Evolutionary conservation across 2,113 vertebrate genomes (phyloP).

Genomic region (Lota lota): DNA sequence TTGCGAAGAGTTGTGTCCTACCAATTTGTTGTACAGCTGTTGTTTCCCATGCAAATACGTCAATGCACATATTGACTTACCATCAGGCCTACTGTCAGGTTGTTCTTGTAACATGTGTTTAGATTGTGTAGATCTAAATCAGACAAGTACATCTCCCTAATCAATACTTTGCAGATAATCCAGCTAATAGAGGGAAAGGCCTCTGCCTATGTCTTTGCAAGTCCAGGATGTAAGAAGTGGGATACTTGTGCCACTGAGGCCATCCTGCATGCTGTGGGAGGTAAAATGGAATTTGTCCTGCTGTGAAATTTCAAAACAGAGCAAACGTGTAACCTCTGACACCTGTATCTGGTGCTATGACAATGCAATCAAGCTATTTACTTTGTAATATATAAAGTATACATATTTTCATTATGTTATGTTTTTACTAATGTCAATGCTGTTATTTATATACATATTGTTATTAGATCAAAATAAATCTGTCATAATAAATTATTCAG

Average conservation of each 20-base stretch:
- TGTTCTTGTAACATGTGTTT: no score
- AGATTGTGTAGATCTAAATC: not conserved
- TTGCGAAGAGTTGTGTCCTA: not conserved
- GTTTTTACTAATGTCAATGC: not conserved
- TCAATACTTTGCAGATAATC: slow-evolving; percentile 78
- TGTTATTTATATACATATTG: not conserved
- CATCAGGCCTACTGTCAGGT: no score
- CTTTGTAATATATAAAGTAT: no score
- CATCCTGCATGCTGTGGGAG: slow-evolving; percentile 90
- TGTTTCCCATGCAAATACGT: no score
- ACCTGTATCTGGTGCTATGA: no score
- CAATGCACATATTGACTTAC: no score
- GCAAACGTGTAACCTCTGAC: no score
- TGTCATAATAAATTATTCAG: no score
- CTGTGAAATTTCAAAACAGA: no score
- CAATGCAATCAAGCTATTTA: no score
- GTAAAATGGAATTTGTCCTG: slow-evolving; percentile 58
- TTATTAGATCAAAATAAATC: not conserved
- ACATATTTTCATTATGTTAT: not conserved
- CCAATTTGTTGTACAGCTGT: no score
- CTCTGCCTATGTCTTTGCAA: slow-evolving; percentile 95
- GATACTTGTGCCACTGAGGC: slow-evolving; percentile 96
- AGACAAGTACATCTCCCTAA: not conserved
- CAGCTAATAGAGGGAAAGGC: slow-evolving; percentile 94
- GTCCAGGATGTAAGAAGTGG: slow-evolving; percentile 97